These are phyloP conservation scores for Scomberomorus guttatus DNA, from an alignment of 2,797 vertebrate species.

Conservation along the genomic window DNA sequence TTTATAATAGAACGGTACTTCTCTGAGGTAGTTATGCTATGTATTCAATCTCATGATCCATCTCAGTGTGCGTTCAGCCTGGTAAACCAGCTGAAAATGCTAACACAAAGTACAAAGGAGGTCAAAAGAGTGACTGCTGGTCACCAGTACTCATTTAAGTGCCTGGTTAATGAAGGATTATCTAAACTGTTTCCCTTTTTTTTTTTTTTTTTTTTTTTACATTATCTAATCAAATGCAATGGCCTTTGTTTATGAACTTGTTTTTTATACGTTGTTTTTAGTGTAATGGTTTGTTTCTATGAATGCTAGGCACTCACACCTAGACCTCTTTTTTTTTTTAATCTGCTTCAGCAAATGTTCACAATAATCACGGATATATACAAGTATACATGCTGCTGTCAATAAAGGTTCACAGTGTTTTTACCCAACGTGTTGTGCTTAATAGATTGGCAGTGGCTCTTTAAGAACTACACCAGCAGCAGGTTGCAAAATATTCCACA, in stretches of 20 bases:
- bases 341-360: conserved; percentile 89
- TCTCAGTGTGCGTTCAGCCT: conserved; percentile 66
- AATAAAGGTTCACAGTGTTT: conserved; percentile 95
- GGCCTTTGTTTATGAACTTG: conserved; percentile 84
- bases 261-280: conserved; percentile 84
- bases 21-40: conserved; percentile 55
- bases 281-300: conserved; percentile 77
- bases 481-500: not conserved
- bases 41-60: conserved; percentile 66
- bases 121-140: conserved; percentile 70
- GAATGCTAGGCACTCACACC: conserved; percentile 80
- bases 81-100: conserved; percentile 53
- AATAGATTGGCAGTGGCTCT: not conserved
- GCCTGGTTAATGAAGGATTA: conserved; percentile 98
- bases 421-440: conserved; percentile 69
- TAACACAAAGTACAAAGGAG: conserved; percentile 67
- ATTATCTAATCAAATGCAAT: conserved; percentile 83
- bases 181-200: conserved; percentile 70
- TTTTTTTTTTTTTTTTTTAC: conserved; percentile 79
- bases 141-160: conserved; percentile 86
- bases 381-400: conserved; percentile 91
- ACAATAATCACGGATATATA: conserved; percentile 87
- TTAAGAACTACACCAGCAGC: not conserved
- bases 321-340: conserved; percentile 74
- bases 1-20: conserved; percentile 81